These are phyloP conservation scores for Hystrix cristata DNA, from an alignment of 2,113 vertebrate genomes.

Conservation along the genomic window DNA sequence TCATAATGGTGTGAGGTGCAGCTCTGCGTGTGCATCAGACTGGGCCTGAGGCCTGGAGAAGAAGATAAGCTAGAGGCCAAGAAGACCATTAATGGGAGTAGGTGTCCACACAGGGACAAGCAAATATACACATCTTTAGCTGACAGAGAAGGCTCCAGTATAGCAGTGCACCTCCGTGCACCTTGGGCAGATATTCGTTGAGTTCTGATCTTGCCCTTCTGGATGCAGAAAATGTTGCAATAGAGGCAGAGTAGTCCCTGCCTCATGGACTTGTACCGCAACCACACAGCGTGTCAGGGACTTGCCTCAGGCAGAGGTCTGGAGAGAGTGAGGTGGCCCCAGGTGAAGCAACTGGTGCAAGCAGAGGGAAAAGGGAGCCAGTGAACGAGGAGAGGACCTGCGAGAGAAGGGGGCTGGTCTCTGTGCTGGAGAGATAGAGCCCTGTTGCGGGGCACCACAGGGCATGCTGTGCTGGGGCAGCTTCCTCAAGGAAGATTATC, in stretches of 20 bases:
- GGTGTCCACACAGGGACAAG: neutral
- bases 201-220: fast-evolving
- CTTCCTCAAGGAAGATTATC: fast-evolving
- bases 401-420: fast-evolving
- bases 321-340: fast-evolving
- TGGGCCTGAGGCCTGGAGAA: fast-evolving
- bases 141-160: neutral
- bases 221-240: neutral
- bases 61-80: neutral
- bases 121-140: neutral
- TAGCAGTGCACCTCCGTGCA: fast-evolving
- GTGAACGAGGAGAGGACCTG: no score
- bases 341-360: fast-evolving
- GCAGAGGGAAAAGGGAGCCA: fast-evolving
- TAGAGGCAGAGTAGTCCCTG: neutral
- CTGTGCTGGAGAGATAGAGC: neutral
- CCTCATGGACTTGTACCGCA: neutral
- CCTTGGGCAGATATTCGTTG: neutral
- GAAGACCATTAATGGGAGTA: neutral
- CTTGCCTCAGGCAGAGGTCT: fast-evolving
- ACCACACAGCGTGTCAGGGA: neutral
- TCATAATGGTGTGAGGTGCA: fast-evolving
- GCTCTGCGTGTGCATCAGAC: no score
- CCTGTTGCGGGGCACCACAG: fast-evolving
- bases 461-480: fast-evolving